A percentile compares a stretch with the other conserved stretches of the same genome.
These are phyloP conservation scores for Caranx melampygus DNA, from an alignment of 2,113 vertebrate species.

Conservation along the genomic window DNA sequence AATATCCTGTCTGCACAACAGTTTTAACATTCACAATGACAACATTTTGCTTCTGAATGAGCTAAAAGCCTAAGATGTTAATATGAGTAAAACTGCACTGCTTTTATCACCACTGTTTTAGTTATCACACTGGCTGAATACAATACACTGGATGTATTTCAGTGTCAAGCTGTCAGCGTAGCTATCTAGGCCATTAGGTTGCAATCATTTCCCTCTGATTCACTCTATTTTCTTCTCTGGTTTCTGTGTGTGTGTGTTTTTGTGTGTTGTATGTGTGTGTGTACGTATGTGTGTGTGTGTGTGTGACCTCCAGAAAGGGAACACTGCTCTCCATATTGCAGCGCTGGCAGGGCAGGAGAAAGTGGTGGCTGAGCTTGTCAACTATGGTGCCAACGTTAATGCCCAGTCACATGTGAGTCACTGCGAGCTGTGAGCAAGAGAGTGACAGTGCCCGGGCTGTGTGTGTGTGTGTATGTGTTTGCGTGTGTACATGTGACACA, in stretches of 20 bases:
- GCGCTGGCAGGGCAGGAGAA: constrained; percentile 90
- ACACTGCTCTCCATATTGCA: constrained; percentile 97
- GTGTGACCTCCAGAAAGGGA: constrained; percentile 90
- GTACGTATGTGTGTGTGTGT: constrained; percentile 1
- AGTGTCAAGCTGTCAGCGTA: constrained; percentile 9
- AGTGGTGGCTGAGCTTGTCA: constrained; percentile 92
- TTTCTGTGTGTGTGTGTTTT: constrained; percentile 12
- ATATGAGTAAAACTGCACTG: neutral
- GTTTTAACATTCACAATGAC: neutral
- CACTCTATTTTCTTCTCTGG: constrained; percentile 31
- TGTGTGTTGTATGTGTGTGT: constrained; percentile 5
- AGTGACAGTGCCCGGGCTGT: constrained; percentile 4
- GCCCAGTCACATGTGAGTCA: constrained; percentile 93
- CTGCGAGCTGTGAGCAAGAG: constrained; percentile 1
- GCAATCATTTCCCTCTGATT: constrained; percentile 36
- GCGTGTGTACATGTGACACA: neutral
- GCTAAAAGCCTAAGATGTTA: neutral
- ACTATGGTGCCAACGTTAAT: constrained; percentile 96
- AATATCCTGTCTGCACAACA: no score
- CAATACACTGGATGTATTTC: constrained; percentile 6
- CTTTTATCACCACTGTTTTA: neutral
- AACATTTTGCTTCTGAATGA: neutral
- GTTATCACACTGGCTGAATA: neutral
- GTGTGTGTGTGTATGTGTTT: constrained; percentile 4
- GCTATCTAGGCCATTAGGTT: constrained; percentile 52